These are phyloP conservation scores for Gambusia yucatana DNA, from an alignment of 2,797 vertebrate genomes.

Conservation along the genomic window DNA sequence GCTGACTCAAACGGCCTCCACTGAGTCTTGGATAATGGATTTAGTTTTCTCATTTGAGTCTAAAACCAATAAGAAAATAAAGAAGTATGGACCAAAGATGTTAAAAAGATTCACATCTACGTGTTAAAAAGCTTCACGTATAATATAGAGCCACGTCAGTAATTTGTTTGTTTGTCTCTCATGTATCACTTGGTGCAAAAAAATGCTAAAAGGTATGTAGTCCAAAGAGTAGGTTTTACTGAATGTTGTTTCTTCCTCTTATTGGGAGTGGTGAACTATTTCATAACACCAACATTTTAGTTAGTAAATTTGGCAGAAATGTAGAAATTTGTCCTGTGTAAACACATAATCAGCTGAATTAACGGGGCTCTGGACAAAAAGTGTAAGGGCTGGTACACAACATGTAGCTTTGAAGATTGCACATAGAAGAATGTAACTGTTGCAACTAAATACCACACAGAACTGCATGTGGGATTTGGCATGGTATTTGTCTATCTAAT, in stretches of 20 bases:
- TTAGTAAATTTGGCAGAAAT: not conserved
- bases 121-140: not conserved
- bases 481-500: not conserved
- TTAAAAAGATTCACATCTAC: not conserved
- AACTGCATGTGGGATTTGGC: too few relatives aligned
- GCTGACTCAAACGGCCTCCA: constrained; percentile 2
- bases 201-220: not conserved
- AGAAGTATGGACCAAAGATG: not conserved
- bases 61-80: not conserved
- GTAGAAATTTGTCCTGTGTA: not conserved
- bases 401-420: not conserved
- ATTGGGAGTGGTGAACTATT: not conserved
- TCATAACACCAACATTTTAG: not conserved
- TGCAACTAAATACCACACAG: not conserved
- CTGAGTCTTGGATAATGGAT: constrained; percentile 7
- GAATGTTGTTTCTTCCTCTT: not conserved
- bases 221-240: not conserved
- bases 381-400: too few relatives aligned
- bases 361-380: not conserved
- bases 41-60: constrained; percentile 14
- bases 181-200: not conserved
- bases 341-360: not conserved
- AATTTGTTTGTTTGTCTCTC: not conserved
- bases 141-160: not conserved
- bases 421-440: not conserved